Base-by-base conservation (phyloP, 53 echinoderm and acorn worm genomes). In the Holothuria scabra region DNA sequence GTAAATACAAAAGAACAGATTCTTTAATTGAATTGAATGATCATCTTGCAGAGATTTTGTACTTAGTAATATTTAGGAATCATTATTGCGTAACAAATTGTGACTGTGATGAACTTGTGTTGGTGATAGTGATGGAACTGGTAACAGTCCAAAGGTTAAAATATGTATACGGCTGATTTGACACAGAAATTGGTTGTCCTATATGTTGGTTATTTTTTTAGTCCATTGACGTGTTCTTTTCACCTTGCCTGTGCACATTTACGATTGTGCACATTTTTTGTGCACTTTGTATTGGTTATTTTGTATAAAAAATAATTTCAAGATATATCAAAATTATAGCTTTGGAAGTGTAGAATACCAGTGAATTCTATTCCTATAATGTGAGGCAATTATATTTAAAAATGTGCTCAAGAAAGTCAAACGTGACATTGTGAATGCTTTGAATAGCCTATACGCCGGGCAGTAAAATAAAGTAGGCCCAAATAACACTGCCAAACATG, bases 1-100 rank as follows among this genome's bases (percentile, higher is more conserved):
- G 16, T 14, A 81, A 67, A 60, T 87, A 82, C 32, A 87, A 80
- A 41, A 64, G 87, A n/a, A 87, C 28, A 25, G 82, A 87, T 29
- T 81, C 83, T 16, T 56, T 82, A 71, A 37, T 86, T 41, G 41
- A 41, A 26, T 8, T 86, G 24, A 31, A 55, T 64, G 65, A 60
- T 12, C 16, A 41, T 16, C 13, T 62, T 78, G 60, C 44, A 37
- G 79, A 86, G 46, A 86, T 86, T 11, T 25, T 86, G 64, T n/a
- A 79, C 14, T 67, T 84, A 21, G 41, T 84, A 28, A 67, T 52
- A 12, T 84, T 84, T 56, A 84, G 49, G 32, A 84, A 84, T 55
- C 84, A 84, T 84, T 12, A 25, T 29, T 84, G 84, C 23, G 48
- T 28, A 84, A 7, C 19, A 1, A n/a, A 84, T 12, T 84, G 84